Percentiles rank a stretch among this genome's conserved stretches.
phyloP scores from a whole-genome alignment of 2,888 invertebrate species.

The Pecten maximus region DNA sequence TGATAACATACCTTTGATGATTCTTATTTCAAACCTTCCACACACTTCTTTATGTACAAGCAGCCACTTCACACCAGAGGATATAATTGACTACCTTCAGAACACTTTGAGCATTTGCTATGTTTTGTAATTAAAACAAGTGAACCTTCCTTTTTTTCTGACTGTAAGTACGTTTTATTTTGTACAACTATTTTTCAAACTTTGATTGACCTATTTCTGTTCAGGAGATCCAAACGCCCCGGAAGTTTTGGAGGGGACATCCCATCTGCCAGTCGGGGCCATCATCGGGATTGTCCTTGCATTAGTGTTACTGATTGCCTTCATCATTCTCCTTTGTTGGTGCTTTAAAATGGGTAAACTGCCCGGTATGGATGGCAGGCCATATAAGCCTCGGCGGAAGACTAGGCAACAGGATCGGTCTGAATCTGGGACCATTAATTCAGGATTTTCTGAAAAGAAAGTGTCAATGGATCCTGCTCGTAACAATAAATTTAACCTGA shows the following conservation, averaged over 20 bases:
- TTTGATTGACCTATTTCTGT: slow-evolving; percentile 39
- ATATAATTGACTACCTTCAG: too few species aligned
- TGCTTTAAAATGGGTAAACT: slow-evolving; percentile 71
- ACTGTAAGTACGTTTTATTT: too few species aligned
- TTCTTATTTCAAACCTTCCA: too few species aligned
- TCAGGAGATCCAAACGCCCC: slow-evolving; percentile 69
- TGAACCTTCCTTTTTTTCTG: too few species aligned
- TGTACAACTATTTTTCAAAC: neutral
- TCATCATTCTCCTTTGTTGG: slow-evolving; percentile 71
- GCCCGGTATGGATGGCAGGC: slow-evolving; percentile 51
- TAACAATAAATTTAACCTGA: slow-evolving; percentile 56
- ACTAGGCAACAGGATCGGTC: neutral
- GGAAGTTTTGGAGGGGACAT: slow-evolving; percentile 62
- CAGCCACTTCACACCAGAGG: too few species aligned
- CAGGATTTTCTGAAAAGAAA: neutral
- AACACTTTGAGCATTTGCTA: too few species aligned
- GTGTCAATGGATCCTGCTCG: neutral
- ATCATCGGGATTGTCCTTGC: slow-evolving; percentile 74
- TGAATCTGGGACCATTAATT: neutral
- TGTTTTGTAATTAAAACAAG: too few species aligned
- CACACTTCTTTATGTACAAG: too few species aligned
- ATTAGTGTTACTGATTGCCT: slow-evolving; percentile 64
- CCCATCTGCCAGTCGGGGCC: slow-evolving; percentile 66
- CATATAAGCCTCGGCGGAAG: neutral
- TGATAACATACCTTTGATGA: too few species aligned